Evolutionary conservation across 2,113 vertebrate species (phyloP).

Genomic region (Pristiophorus japonicus): DNA sequence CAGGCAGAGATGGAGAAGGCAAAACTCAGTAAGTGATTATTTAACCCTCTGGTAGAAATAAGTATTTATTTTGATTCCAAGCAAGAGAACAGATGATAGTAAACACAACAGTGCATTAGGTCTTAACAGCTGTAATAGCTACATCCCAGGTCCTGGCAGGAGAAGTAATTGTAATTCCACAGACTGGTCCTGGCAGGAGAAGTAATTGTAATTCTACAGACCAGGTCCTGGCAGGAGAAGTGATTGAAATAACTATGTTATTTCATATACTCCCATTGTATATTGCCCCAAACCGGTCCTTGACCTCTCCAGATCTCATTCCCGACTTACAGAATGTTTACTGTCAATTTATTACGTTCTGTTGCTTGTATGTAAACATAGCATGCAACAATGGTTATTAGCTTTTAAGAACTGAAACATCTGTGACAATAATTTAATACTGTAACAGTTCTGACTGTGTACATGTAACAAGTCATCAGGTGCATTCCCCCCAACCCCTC

Average conservation of each 20-base stretch:
- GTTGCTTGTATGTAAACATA: not conserved
- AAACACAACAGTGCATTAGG: not conserved
- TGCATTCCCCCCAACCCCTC: not conserved
- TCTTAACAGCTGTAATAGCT: not conserved
- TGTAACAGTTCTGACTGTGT: not conserved
- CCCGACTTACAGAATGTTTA: not conserved
- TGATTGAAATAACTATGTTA: not conserved
- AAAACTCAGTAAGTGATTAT: conserved; percentile 3
- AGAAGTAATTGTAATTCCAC: not conserved
- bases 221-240: not conserved
- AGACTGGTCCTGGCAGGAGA: not conserved
- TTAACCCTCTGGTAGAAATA: not conserved
- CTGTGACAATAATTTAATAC: not conserved
- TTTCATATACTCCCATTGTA: not conserved
- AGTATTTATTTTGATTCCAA: not conserved
- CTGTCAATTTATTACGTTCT: not conserved
- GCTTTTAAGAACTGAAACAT: not conserved
- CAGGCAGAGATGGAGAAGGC: not conserved
- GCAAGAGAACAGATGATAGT: not conserved
- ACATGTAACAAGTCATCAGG: not conserved
- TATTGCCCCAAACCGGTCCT: not conserved
- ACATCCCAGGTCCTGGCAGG: not conserved
- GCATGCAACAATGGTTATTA: not conserved
- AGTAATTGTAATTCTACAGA: not conserved
- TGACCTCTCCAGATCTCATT: not conserved